Base-by-base conservation (phyloP, 1,140 invertebrate species). In the Calliphora vicina region DNA sequence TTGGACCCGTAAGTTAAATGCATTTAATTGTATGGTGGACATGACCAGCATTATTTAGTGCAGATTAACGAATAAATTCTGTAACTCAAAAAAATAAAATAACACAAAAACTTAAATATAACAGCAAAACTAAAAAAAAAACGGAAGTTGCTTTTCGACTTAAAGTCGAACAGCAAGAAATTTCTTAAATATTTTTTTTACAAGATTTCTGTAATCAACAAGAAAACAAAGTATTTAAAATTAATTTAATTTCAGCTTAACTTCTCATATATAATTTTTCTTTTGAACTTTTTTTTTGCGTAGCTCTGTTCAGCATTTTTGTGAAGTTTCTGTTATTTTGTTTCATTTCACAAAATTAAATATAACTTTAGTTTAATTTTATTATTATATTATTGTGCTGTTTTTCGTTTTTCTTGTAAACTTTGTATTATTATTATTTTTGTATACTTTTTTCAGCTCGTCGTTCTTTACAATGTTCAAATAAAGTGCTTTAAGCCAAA, bases 31-130 rank as follows among this genome's bases (percentile, higher is more conserved):
- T 25, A 67, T 25, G 61, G 9, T 67, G 61, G 61, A 67, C 61
- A 67, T 67, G 61, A 67, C 61, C 23, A 67, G 61, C 61, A 67
- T 67, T 67, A 67, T 67, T 67, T 67, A 67, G 61, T 67, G 61
- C 20, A 67, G 61, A 67, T 67, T 67, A 67, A 25, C 61, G 61
- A 67, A 67, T 67, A 25, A 57, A n/a, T 57, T 57, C 50, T 57
- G 15, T 15, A 57, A 57, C n/a, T 57, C 4, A 57, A 57, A 57
- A 17, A 57, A n/a, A n/a, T n/a, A n/a, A n/a, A n/a, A n/a, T n/a
- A n/a, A n/a, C n/a, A n/a, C n/a, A n/a, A n/a, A 57, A 57, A n/a
- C 50, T 2, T n/a, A 15, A 57, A 17, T 57, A n/a, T 57, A 15
- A 15, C 50, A 57, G 15, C 50, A 57, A 15, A 13, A 15, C 5